Base-by-base conservation (phyloP, 2,888 invertebrate genomes). In the Beris chalybata region DNA sequence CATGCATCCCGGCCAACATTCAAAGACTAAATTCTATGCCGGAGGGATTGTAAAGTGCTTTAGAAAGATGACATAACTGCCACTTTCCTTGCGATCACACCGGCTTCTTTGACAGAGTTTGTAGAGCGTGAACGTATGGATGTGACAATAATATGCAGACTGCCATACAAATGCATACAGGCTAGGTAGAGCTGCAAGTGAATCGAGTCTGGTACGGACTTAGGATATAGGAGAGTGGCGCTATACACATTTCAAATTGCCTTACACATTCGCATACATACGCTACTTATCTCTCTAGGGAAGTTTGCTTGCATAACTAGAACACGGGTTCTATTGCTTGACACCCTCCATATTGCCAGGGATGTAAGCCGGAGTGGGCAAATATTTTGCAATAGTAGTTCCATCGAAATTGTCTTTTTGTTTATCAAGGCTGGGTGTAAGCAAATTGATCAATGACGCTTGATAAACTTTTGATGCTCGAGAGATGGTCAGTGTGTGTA, bases 361-460 rank as follows among this genome's bases (percentile, higher is more conserved):
- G 22, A 22, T 22, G 22, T 22, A 22, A 22, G 22, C 22, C 22
- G 22, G 22, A 2, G 22, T 22, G 22, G 22, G 22, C 22, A 22
- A 22, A 22, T 22, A 22, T 22, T 22, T 22, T 22, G 22, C 22
- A 22, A 22, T 22, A 22, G 11, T 12, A 50, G 50, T 50, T 13
- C 32, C 44, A 22, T 32, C 31, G 47, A 59, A 59, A 59, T 59
- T 59, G 59, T 48, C 59, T 59, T 59, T 59, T 50, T 59, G 59
- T 59, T 59, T 59, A 32, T 32, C 50, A 30, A 38, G 32, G 48
- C 31, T 31, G 48, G 59, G 59, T 59, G 59, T 50, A 59, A 48
- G 59, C 59, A 59, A 59, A 48, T 59, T 59, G 59, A 59, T 59
- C 59, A 59, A 59, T 48, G 59, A 59, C 47, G 59, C 59, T 59